Percentiles rank a stretch among this genome's conserved stretches.
Conservation (phyloP, 2,888 invertebrate genomes). For the Eilema griseolum region DNA sequence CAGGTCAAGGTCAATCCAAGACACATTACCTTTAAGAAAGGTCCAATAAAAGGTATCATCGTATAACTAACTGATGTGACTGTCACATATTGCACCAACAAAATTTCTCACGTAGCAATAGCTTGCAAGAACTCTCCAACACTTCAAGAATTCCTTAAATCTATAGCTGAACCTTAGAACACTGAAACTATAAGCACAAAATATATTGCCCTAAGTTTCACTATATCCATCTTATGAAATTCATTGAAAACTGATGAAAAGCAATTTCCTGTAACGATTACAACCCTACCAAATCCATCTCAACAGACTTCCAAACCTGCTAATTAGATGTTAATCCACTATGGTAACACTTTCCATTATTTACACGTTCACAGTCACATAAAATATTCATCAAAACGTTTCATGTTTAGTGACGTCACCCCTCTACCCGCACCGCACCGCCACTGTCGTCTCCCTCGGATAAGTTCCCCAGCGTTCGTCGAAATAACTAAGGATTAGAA, state of each 20-base stretch:
- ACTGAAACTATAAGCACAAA: background rate
- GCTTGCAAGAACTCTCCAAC: too few species aligned
- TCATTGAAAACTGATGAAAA: background rate
- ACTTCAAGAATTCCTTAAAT: too few species aligned
- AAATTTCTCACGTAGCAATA: background rate
- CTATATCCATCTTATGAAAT: background rate
- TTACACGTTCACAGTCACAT: slow-evolving; percentile 34
- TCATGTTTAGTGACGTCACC: slow-evolving; percentile 34
- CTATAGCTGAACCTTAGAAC: too few species aligned
- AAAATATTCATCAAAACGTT: slow-evolving; percentile 50
- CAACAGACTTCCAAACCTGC: background rate
- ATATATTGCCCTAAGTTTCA: too few species aligned
- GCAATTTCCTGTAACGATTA: background rate
- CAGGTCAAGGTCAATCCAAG: too few species aligned
- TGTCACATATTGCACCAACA: background rate
- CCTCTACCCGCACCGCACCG: slow-evolving; percentile 4
- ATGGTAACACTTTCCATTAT: slow-evolving; percentile 41
- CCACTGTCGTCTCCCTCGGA: slow-evolving; percentile 23
- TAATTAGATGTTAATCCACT: slow-evolving; percentile 32
- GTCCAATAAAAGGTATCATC: background rate
- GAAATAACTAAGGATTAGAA: slow-evolving; percentile 56
- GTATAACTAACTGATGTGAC: background rate
- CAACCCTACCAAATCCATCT: background rate
- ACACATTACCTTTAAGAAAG: too few species aligned
- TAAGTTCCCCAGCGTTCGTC: slow-evolving; percentile 38